Conservation (phyloP, 1,140 invertebrate species). For the Brachionus koreanus region DNA sequence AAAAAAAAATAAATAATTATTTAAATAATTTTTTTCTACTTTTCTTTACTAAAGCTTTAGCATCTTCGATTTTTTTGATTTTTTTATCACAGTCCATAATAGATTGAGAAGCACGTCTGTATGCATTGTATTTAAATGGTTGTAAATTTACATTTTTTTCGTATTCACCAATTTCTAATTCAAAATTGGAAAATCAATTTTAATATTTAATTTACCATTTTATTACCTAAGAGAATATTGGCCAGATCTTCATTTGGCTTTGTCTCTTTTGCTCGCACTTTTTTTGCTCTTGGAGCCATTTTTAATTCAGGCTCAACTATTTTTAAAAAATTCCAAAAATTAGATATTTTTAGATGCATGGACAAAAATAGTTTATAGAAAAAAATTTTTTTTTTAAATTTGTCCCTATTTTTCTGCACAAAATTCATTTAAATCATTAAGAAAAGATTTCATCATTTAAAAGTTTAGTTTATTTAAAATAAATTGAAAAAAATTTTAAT, state of each 20-base stretch:
- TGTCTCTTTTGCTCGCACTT: not conserved
- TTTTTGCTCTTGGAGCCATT: constrained; percentile 11
- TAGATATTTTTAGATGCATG: no score
- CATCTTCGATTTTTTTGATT: constrained; percentile 70
- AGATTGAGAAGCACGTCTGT: constrained; percentile 70
- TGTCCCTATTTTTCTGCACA: not conserved
- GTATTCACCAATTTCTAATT: constrained; percentile 68
- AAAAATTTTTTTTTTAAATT: no score
- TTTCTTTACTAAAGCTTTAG: constrained; percentile 64
- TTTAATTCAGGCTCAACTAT: not conserved
- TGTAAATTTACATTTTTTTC: constrained; percentile 72
- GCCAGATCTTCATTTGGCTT: constrained; percentile 42
- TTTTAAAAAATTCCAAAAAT: no score
- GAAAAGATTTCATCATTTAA: not conserved
- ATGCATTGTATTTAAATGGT: constrained; percentile 73
- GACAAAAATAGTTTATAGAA: no score
- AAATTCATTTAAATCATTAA: not conserved
- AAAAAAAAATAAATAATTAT: not conserved
- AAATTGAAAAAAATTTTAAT: not conserved
- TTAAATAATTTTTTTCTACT: not conserved
- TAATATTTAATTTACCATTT: not conserved
- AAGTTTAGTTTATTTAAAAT: not conserved
- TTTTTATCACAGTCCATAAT: constrained; percentile 63
- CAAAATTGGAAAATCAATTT: not conserved
- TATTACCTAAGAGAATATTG: constrained; percentile 25